Evolutionary conservation across 1,140 invertebrate species (phyloP), one percentile per base, ranked within the genome.

Genomic region (Musca vetustissima): DNA sequence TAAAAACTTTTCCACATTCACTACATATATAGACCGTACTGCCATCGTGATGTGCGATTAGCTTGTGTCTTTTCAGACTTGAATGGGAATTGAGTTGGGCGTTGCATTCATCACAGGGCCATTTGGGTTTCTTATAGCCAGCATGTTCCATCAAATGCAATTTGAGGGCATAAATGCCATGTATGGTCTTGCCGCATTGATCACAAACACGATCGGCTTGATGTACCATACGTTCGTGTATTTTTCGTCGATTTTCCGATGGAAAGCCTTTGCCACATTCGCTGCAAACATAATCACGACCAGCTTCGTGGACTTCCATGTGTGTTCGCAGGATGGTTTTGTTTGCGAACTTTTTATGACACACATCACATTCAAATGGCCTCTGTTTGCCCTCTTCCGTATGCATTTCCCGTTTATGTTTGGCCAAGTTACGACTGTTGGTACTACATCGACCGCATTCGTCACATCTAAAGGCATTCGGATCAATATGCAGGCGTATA

Each of bases 281-380:
- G 11, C 68, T 68, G 67, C 75, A 76, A n/a, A 75, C 50, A 78
- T 74, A 67, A 76, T 78, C 0, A 21, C 72, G 71, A 36, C 71
- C 70, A 0, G 70, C 65, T 64, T 76, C 57, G 22, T 76, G 75
- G 7, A 74, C 69, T 9, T 69, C 66, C 22, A 70, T 69, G 57
- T 76, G 75, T 1, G 69, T 67, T 57, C 64, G 69, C 32, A 76
- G 64, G 15, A 76, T 68, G 21, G 74, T 73, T 22, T 69, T 59
- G 32, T 76, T 75, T 43, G 71, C 67, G 22, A 76, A 76, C 14
- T 71, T 59, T 61, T 76, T 76, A 13, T 61, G 28, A 21, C 57
- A 61, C 2, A 61, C 57, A 0, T 17, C 19, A 19, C 57, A 61
- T 17, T 61, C 28, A 36, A 36, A 61, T 1, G 28, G 24, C 68